These are phyloP conservation scores for Emydoidea blandingii DNA, from an alignment of 2,797 vertebrate genomes.

Conservation along the genomic window DNA sequence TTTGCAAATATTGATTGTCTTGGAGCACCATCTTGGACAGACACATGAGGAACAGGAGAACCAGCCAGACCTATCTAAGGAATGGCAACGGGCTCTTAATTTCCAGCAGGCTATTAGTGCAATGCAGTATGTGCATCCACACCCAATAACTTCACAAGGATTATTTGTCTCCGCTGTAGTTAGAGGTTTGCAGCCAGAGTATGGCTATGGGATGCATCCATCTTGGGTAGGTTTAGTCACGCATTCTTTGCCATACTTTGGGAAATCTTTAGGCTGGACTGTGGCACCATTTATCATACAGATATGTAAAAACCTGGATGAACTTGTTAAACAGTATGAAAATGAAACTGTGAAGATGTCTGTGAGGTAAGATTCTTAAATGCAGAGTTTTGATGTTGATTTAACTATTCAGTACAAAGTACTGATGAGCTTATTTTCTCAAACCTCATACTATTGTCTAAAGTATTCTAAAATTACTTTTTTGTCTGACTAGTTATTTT, in stretches of 20 bases:
- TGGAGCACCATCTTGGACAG: constrained; percentile 89
- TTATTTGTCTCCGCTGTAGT: constrained; percentile 95
- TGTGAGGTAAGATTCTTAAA: constrained; percentile 81
- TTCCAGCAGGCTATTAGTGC: constrained; percentile 96
- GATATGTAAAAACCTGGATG: constrained; percentile 96
- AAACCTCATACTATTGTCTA: neutral
- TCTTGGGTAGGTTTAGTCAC: constrained; percentile 94
- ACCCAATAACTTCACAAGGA: constrained; percentile 95
- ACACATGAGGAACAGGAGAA: constrained; percentile 79
- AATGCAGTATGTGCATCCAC: constrained; percentile 89
- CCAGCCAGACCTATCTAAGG: constrained; percentile 86
- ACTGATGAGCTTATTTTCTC: neutral
- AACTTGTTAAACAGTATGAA: constrained; percentile 93
- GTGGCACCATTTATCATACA: constrained; percentile 92
- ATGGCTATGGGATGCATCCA: constrained; percentile 94
- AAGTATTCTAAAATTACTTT: neutral
- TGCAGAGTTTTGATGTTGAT: neutral
- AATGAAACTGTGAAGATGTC: constrained; percentile 87
- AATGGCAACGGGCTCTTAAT: constrained; percentile 92
- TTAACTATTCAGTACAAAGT: neutral
- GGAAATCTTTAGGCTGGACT: constrained; percentile 93
- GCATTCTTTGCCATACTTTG: constrained; percentile 91
- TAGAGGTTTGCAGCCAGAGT: constrained; percentile 91
- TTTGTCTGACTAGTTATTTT: neutral
- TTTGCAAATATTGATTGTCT: constrained; percentile 91